Percentiles rank a stretch among this genome's conserved stretches.
Evolutionary conservation across 2,113 vertebrate species (phyloP).

Genomic region (Ceyx margarethae): DNA sequence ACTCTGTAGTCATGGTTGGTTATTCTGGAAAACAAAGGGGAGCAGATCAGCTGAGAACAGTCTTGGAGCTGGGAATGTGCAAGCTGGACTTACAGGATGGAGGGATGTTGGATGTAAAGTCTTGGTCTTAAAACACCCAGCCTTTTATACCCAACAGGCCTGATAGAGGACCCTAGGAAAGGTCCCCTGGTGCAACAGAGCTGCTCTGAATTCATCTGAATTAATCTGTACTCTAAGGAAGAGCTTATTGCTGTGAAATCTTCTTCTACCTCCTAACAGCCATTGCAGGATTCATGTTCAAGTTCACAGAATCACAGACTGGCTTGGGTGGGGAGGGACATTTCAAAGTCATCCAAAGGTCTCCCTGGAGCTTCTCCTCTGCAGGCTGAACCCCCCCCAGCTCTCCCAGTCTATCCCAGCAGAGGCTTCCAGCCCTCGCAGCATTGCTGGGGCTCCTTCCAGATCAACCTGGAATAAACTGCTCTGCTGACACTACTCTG

Average conservation of each 20-base stretch:
- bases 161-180: not conserved
- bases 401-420: no score
- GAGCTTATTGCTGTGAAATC: fast-evolving
- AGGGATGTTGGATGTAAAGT: not conserved
- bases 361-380: no score
- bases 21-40: conserved; percentile 76
- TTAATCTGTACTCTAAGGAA: not conserved
- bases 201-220: not conserved
- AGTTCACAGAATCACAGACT: not conserved
- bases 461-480: not conserved
- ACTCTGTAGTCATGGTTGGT: conserved; percentile 94
- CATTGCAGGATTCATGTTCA: fast-evolving
- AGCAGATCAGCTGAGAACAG: not conserved
- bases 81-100: not conserved
- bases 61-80: not conserved
- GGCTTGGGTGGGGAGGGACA: not conserved
- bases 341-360: not conserved
- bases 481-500: not conserved
- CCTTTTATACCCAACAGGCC: not conserved
- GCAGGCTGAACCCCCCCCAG: no score
- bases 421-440: no score
- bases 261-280: not conserved
- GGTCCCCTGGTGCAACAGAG: not conserved
- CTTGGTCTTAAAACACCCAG: not conserved
- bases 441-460: no score